Conservation (phyloP, 2,113 vertebrate genomes). For the Vulpes vulpes region DNA sequence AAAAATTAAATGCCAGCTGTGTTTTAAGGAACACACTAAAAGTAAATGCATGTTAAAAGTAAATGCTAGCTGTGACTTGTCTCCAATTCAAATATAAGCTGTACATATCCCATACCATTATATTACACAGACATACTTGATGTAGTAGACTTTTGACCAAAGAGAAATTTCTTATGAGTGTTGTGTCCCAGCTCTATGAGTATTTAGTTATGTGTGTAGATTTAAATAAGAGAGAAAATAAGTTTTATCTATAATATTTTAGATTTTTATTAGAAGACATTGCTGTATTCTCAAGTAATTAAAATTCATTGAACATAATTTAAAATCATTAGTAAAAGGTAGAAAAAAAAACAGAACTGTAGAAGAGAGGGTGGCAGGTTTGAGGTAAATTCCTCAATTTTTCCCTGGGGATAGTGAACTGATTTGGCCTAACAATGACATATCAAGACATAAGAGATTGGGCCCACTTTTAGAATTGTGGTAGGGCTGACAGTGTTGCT, state of each 20-base stretch:
- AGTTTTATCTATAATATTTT: background rate
- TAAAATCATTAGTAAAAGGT: background rate
- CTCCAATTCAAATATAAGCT: background rate
- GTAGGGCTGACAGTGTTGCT: background rate
- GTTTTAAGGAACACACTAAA: background rate
- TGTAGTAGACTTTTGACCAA: background rate
- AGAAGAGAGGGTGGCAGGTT: background rate
- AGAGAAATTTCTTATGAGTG: background rate
- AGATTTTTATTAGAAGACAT: background rate
- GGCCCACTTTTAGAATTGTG: background rate
- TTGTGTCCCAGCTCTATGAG: background rate
- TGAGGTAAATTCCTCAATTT: background rate
- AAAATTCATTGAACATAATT: constrained; percentile 6
- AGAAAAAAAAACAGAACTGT: background rate
- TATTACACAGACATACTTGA: background rate
- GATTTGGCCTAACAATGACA: background rate
- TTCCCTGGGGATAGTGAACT: background rate
- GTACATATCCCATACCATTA: background rate
- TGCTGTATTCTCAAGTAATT: background rate
- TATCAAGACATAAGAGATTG: background rate
- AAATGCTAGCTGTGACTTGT: background rate
- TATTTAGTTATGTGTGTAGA: background rate
- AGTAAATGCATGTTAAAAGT: background rate
- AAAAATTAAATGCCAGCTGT: background rate
- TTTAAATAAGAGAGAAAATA: background rate